These are phyloP conservation scores for Alaudala cheleensis DNA, from an alignment of 2,113 vertebrate genomes.

Conservation along the genomic window DNA sequence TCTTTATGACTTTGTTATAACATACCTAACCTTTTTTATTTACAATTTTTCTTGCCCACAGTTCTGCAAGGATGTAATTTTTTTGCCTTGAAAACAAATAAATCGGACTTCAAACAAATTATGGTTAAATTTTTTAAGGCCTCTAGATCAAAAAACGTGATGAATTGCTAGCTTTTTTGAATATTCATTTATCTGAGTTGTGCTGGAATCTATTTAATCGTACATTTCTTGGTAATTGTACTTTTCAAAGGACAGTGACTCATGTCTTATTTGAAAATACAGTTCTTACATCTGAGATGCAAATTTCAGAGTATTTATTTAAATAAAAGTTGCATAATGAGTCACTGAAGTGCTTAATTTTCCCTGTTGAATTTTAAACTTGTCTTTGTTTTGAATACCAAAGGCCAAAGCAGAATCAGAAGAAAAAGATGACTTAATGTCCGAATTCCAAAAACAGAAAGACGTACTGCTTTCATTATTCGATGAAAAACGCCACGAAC, in stretches of 20 bases:
- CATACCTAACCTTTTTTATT: background rate
- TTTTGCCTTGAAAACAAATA: background rate
- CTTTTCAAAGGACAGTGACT: background rate
- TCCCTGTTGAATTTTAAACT: background rate
- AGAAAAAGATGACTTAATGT: conserved; percentile 85
- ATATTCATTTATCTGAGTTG: background rate
- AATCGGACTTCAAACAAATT: background rate
- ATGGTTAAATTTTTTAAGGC: background rate
- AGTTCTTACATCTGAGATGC: background rate
- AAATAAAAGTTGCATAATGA: background rate
- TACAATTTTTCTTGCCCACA: background rate
- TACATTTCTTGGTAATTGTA: background rate
- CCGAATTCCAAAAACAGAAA: conserved; percentile 84
- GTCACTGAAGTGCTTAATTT: background rate
- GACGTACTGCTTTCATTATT: conserved; percentile 87
- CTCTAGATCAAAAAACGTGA: background rate
- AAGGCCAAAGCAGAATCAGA: conserved; percentile 83
- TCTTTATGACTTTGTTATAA: too few species aligned
- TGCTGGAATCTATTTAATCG: background rate
- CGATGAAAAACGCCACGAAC: conserved; percentile 91
- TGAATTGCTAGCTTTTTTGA: background rate
- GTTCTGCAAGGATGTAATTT: background rate
- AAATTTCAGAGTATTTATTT: background rate
- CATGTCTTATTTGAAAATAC: background rate
- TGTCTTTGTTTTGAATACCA: conserved; percentile 21